Base-by-base conservation (phyloP, 2,888 invertebrate genomes). In the Limnephilus lunatus region DNA sequence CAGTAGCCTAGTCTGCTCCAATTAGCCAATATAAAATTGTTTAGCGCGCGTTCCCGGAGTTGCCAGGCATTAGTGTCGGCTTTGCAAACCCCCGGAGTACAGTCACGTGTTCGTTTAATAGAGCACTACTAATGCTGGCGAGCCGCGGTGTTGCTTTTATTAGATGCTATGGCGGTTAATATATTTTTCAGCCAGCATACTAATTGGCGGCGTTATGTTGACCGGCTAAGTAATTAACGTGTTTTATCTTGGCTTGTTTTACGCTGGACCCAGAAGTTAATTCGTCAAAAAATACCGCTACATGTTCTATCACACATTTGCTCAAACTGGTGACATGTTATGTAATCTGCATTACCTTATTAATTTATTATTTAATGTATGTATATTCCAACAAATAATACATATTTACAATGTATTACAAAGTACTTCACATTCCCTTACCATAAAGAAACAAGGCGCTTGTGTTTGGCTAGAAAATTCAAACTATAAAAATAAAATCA, bases 21-120 rank as follows among this genome's bases (percentile, higher is more conserved):
- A 93, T 93, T 93, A 93, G 91, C 85, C 68, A 53, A 89, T 89
- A 80, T 87, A 81, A 91, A 91, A 91, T 88, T 91, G 91, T 92
- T 91, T 92, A 81, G 85, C 83, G 68, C 90, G 53, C 68, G 68
- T 68, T 68, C 68, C 68, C 68, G 31, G 35, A 39, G 90, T 35
- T 68, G 44, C 39, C 25, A n/a, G 39, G 80, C 53, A 85, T 91
- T 89, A 91, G 82, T 85, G 68, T 82, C 68, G 68, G 90, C 92
- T 90, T 81, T 39, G 31, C 68, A 81, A 31, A n/a, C 32, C 48
- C 48, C 48, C 53, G 25, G 83, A 32, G 80, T 90, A 48, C 91
- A 86, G 91, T 85, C 91, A 91, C 91, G 91, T 91, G 32, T 53
- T 89, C 80, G 35, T 89, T 89, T 89, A 80, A 89, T 31, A 89